phyloP scores from a whole-genome alignment of 1,140 invertebrate genomes.

The Lasioglossum baleicum region DNA sequence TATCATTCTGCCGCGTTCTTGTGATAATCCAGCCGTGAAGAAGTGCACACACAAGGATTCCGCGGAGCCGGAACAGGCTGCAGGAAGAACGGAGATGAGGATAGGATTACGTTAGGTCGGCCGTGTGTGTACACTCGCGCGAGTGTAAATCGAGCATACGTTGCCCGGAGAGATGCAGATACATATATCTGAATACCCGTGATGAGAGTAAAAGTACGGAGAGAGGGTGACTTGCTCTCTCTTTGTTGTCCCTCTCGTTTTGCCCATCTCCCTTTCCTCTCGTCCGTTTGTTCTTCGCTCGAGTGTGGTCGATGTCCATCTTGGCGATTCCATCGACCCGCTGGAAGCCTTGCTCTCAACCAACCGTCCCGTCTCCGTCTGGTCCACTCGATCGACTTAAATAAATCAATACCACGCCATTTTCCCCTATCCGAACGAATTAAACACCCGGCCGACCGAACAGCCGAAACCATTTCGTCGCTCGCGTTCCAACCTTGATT shows the following conservation, averaged over 20 bases:
- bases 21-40: constrained; percentile 43
- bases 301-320: constrained; percentile 40
- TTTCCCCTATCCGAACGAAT: neutral
- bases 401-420: neutral
- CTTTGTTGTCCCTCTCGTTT: constrained; percentile 11
- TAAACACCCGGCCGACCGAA: neutral
- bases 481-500: too few species aligned
- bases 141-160: constrained; percentile 25
- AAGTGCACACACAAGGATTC: constrained; percentile 17
- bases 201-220: constrained; percentile 31
- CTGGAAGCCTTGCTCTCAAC: constrained; percentile 19
- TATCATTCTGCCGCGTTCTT: constrained; percentile 36
- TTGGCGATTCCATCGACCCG: constrained; percentile 46
- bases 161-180: constrained; percentile 8
- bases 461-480: too few species aligned
- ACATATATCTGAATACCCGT: constrained; percentile 35
- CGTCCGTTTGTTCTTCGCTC: neutral
- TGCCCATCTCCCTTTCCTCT: neutral
- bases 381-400: constrained; percentile 34
- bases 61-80: neutral
- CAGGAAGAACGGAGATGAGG: constrained; percentile 21
- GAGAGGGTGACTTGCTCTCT: neutral
- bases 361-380: neutral
- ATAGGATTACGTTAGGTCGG: constrained; percentile 36
- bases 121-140: constrained; percentile 17